phyloP scores from a whole-genome alignment of 2,797 vertebrate genomes.

The Lepus townsendii region DNA sequence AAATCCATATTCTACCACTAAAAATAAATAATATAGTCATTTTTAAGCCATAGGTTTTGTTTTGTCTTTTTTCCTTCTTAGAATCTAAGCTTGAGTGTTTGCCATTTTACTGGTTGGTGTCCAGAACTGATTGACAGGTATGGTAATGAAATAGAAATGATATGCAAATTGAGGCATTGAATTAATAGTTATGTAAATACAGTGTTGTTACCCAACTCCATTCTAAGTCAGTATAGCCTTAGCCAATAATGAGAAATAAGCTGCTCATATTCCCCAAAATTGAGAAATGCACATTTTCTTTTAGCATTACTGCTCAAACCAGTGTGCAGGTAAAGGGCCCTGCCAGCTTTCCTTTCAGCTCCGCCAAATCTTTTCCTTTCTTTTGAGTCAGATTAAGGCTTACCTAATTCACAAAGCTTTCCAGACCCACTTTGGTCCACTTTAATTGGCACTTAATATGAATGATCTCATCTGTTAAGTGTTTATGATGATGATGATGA shows the following conservation, averaged over 20 bases:
- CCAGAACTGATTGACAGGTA: constrained; percentile 42
- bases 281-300: neutral
- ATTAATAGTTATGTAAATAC: constrained; percentile 35
- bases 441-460: constrained; percentile 39
- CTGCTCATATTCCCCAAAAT: neutral
- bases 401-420: constrained; percentile 42
- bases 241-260: constrained; percentile 3
- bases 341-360: neutral
- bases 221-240: neutral
- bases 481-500: neutral
- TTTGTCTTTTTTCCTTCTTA: neutral
- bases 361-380: constrained; percentile 3
- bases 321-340: neutral
- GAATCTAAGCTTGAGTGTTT: constrained; percentile 58
- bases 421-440: neutral
- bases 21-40: neutral
- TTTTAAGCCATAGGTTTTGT: neutral
- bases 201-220: constrained; percentile 40
- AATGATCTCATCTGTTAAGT: constrained; percentile 52
- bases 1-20: neutral
- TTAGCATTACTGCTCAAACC: neutral
- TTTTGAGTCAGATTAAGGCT: neutral
- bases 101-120: neutral
- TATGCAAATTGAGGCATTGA: neutral
- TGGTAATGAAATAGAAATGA: constrained; percentile 39